Conservation (phyloP, 2,113 vertebrate species). For the Gallinago paraguaiae region DNA sequence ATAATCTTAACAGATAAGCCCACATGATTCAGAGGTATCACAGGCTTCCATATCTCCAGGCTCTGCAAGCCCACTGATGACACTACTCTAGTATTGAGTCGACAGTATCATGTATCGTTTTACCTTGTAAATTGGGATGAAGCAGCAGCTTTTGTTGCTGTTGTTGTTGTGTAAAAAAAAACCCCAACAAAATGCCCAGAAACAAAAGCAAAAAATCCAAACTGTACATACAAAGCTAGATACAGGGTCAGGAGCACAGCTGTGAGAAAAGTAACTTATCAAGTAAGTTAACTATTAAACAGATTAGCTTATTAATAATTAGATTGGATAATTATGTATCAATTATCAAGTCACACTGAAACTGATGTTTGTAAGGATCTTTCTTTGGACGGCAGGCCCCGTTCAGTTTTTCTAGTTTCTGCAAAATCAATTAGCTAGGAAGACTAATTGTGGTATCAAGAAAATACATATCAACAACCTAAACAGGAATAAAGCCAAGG, state of each 20-base stretch:
- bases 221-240: neutral
- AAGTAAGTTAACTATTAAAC: neutral
- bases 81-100: neutral
- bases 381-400: neutral
- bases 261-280: neutral
- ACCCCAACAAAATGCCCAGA: neutral
- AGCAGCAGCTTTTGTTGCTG: neutral
- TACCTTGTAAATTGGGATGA: neutral
- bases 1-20: neutral
- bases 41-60: neutral
- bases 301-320: neutral
- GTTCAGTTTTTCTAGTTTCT: neutral
- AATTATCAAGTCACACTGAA: neutral
- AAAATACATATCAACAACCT: neutral
- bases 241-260: neutral
- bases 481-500: neutral
- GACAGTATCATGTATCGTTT: neutral
- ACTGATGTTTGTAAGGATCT: neutral
- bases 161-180: neutral
- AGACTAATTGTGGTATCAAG: neutral
- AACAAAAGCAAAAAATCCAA: neutral
- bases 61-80: neutral
- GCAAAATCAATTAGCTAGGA: neutral
- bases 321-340: neutral
- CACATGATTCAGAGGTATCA: neutral